Base-by-base conservation (phyloP, 2,888 invertebrate species). In the Bombylius discolor region DNA sequence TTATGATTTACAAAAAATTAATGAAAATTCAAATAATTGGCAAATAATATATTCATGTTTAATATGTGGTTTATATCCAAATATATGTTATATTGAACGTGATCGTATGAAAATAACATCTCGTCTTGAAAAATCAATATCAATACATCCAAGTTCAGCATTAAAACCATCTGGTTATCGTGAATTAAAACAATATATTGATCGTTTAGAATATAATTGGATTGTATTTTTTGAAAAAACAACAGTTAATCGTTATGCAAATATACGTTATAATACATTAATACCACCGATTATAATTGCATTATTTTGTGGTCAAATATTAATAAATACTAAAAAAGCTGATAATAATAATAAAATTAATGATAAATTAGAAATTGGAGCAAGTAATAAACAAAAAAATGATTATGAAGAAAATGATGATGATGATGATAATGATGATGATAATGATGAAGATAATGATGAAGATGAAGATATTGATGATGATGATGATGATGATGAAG, bases 11-110 rank as follows among this genome's bases (percentile, higher is more conserved):
- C 85, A 85, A 59, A 87, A 89, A 67, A 77, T 91, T 45, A 95
- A 95, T 72, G 70, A 78, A 2, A 86, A 93, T 75, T 85, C 89
- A 0, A 84, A 88, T 64, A 86, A 87, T 67, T 93, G 92, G 92
- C 85, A 91, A 12, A 82, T 96, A 55, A 85, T 98, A 0, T 96
- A 96, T 68, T 89, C 90, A 0, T 90, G 91, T 4, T 76, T 97
- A 42, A 83, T 85, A 34, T 88, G 89, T 5, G 96, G 97, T 0
- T 78, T 90, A 58, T 97, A 96, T 73, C 97, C 98, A 0, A 89
- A 91, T 64, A 72, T 97, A 48, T 87, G 89, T 23, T 78, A 84
- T 31, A 81, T 87, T 2, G 85, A 87, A 68, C 74, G 84, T 13
- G 79, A 81, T 32, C 78, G 80, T 34, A 70, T 74, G 13, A 78